Conservation (phyloP, 2,797 vertebrate genomes). For the Eremophila alpestris region DNA sequence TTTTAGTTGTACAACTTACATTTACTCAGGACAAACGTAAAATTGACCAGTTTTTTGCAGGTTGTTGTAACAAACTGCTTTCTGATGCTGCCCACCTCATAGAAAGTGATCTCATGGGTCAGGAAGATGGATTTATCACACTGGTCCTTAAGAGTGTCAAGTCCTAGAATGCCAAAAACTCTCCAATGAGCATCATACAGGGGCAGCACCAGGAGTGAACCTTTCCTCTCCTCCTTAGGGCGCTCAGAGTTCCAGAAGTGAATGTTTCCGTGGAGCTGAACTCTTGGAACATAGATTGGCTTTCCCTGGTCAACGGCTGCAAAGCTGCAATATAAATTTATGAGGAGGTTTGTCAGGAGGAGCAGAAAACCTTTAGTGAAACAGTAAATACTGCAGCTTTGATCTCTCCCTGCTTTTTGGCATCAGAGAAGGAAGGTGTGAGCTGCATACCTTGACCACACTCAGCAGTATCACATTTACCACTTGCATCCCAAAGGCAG, state of each 20-base stretch:
- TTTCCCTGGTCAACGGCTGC: constrained; percentile 72
- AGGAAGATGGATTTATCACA: constrained; percentile 69
- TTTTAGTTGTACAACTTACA: neutral
- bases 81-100: constrained; percentile 67
- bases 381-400: neutral
- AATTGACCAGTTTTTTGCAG: neutral
- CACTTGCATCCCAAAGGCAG: neutral
- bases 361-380: constrained; percentile 4
- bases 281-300: constrained; percentile 76
- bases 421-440: neutral
- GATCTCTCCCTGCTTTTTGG: neutral
- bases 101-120: constrained; percentile 79
- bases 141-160: constrained; percentile 75
- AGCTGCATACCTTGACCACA: neutral
- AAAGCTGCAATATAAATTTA: constrained; percentile 70
- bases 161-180: constrained; percentile 76
- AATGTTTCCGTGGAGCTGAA: constrained; percentile 76
- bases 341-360: neutral
- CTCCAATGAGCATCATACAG: constrained; percentile 70
- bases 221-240: constrained; percentile 44
- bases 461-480: neutral
- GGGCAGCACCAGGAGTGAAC: constrained; percentile 78
- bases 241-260: constrained; percentile 76
- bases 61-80: neutral
- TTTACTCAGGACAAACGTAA: neutral